phyloP scores from a whole-genome alignment of 2,113 vertebrate genomes.

The Platanista minor region DNA sequence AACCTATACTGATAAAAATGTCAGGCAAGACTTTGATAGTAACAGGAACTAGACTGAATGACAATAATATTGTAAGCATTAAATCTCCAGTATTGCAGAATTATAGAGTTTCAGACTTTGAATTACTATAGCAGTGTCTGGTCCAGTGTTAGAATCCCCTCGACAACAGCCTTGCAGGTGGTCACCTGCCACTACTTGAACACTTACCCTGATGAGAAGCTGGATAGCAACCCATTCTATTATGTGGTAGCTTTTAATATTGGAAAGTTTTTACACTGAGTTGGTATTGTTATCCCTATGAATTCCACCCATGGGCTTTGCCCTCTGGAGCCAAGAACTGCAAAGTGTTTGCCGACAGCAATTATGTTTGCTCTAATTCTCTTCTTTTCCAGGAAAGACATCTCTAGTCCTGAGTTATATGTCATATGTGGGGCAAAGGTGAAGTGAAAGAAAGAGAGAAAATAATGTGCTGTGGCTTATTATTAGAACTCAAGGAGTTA shows the following conservation, averaged over 20 bases:
- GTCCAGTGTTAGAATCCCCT: neutral
- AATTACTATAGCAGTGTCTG: neutral
- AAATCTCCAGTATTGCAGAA: neutral
- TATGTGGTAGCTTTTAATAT: neutral
- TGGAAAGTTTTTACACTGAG: neutral
- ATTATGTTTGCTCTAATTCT: neutral
- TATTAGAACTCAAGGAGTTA: neutral
- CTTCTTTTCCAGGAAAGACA: neutral
- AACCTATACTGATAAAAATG: neutral
- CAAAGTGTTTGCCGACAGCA: neutral
- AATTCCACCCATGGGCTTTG: neutral
- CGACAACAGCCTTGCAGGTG: neutral
- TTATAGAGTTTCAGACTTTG: neutral
- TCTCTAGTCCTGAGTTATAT: neutral
- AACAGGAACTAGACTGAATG: neutral
- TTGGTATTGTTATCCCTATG: neutral
- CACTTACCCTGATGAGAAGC: neutral
- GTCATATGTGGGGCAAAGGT: neutral
- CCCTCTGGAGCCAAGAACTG: neutral
- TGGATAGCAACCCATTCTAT: neutral
- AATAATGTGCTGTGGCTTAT: neutral
- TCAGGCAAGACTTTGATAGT: neutral
- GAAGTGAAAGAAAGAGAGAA: neutral
- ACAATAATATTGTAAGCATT: neutral
- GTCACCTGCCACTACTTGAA: neutral